A percentile compares a stretch with the other conserved stretches of the same genome.
These are phyloP conservation scores for Sebastes oblongus DNA, from an alignment of 2,797 vertebrate genomes.

Conservation along the genomic window DNA sequence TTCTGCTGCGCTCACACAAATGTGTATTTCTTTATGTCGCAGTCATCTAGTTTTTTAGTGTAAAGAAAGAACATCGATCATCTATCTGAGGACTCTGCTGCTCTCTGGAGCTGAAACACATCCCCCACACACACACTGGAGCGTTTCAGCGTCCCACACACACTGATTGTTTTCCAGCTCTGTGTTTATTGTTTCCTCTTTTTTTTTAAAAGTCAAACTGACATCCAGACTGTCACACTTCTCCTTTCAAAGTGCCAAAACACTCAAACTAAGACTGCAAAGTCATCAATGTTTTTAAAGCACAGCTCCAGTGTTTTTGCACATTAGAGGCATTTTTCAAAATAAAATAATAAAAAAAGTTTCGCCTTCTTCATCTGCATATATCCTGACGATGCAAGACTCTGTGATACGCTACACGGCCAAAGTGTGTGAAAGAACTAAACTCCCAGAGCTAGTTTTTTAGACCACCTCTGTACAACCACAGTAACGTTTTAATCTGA, in stretches of 20 bases:
- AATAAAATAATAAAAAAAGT: neutral
- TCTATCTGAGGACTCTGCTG: neutral
- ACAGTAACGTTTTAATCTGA: too few species aligned
- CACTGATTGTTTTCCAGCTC: neutral
- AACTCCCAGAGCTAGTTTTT: too few species aligned
- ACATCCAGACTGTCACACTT: conserved; percentile 4
- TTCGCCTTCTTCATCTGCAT: neutral
- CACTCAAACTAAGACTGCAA: conserved; percentile 6
- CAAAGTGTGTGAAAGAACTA: too few species aligned
- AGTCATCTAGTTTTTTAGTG: neutral
- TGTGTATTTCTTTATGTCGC: neutral
- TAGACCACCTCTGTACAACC: too few species aligned
- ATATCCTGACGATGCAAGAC: neutral
- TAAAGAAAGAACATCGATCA: neutral
- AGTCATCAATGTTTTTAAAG: conserved; percentile 15
- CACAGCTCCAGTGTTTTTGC: neutral
- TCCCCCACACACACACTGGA: neutral
- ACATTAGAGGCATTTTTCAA: neutral
- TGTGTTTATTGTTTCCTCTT: conserved; percentile 15
- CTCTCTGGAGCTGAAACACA: too few species aligned
- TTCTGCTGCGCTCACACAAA: conserved; percentile 41
- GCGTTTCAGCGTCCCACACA: neutral
- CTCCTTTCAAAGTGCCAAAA: conserved; percentile 15
- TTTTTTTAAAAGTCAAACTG: neutral
- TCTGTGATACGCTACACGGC: neutral